Evolutionary conservation across 2,888 invertebrate species (phyloP), one percentile per base, ranked within the genome.

Genomic region (Agelastica alni): DNA sequence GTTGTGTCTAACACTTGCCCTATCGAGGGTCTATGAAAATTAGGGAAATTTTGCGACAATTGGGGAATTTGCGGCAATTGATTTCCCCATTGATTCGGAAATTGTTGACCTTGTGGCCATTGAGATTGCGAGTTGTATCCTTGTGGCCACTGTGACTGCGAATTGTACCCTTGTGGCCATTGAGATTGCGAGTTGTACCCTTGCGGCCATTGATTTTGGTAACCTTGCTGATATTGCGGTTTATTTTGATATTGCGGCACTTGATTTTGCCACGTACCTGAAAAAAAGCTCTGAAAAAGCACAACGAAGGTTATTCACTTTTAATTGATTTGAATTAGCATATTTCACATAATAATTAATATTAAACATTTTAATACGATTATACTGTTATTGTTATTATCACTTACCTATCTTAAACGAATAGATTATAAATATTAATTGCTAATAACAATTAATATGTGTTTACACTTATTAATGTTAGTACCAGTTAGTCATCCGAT

Each of bases 1-100:
- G 61, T 41, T 16, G 56, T 51, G 14, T 58, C 49, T n/a, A 55
- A 34, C 4, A 47, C 26, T 20, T 53, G 49, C 28, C 44, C 41
- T 10, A 28, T 34, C 10, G 26, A 37, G n/a, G 55, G 45, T 20
- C 31, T 47, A 9, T 32, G 47, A 13, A 48, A 32, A 26, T 28
- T 34, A 5, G 51, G 51, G n/a, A 37, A 2, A n/a, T 39, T 17
- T 10, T 14, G 36, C 1, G 26, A 26, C 4, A 55, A 30, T 43
- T 53, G 53, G 2, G 48, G 53, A 2, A 26, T 2, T 26, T 51
- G 51, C 10, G 53, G 32, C 6, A 37, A 12, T 12, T 44, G 36
- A 28, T 20, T 39, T 36, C 18, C 18, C 37, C 37, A 39, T 18
- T 36, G 20, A 7, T 39, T 39, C 10, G 37, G 37, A 4, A 1